Evolutionary conservation across 2,888 invertebrate species (phyloP).

Genomic region (Amiota minor): DNA sequence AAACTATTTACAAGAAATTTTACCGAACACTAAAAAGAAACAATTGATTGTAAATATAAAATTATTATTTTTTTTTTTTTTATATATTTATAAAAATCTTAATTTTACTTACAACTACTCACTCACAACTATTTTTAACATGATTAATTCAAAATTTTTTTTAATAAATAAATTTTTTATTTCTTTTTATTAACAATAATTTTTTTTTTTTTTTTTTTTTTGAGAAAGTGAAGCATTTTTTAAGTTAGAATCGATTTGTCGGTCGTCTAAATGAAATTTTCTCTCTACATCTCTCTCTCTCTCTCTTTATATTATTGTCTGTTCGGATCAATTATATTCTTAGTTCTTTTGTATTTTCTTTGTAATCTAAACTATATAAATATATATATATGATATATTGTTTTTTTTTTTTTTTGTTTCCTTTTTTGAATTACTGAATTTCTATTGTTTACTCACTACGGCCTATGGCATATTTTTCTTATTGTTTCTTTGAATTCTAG

Average conservation of each 20-base stretch:
- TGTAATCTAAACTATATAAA: background rate
- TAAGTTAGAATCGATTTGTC: background rate
- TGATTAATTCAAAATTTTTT: conserved; percentile 44
- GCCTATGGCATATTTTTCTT: background rate
- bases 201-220: background rate
- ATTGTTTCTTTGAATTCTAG: conserved; percentile 39
- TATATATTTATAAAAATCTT: conserved; percentile 33
- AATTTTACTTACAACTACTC: too few relatives aligned
- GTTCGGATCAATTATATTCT: too few relatives aligned
- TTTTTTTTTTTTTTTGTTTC: background rate
- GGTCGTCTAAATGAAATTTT: too few relatives aligned
- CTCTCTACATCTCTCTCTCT: conserved; percentile 17
- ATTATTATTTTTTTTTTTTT: conserved; percentile 42
- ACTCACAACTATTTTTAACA: too few relatives aligned
- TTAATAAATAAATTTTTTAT: conserved; percentile 43
- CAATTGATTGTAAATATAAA: conserved; percentile 70
- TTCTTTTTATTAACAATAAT: conserved; percentile 34
- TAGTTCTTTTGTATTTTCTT: too few relatives aligned
- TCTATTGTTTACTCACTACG: conserved; percentile 39
- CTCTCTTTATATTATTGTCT: too few relatives aligned
- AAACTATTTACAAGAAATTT: conserved; percentile 12
- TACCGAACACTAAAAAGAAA: conserved; percentile 51
- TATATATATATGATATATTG: background rate
- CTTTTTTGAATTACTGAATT: conserved; percentile 17
- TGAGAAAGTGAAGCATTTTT: conserved; percentile 32